Evolutionary conservation across 2,797 vertebrate species (phyloP).

Genomic region (Xiphophorus birchmanni): DNA sequence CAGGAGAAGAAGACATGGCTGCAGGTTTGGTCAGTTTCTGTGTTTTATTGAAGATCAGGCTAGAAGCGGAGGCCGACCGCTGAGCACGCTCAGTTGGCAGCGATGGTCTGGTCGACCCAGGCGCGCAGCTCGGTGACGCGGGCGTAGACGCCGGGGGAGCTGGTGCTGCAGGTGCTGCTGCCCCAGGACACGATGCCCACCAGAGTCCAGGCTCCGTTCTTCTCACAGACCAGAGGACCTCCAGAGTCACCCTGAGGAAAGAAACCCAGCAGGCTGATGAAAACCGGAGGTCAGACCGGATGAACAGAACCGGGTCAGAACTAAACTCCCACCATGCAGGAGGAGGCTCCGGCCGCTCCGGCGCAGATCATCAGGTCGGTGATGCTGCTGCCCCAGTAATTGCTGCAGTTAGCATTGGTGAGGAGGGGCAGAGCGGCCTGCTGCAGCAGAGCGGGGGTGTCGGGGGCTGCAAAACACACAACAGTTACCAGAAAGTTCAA

Average conservation of each 20-base stretch:
- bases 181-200: conserved; percentile 89
- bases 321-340: conserved; percentile 82
- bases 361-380: conserved; percentile 83
- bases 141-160: conserved; percentile 76
- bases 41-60: conserved; percentile 41
- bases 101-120: conserved; percentile 80
- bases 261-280: neutral
- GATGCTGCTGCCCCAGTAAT: conserved; percentile 82
- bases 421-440: conserved; percentile 87
- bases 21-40: neutral
- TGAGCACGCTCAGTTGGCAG: conserved; percentile 63
- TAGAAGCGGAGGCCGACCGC: neutral
- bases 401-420: conserved; percentile 77
- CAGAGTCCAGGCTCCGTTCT: conserved; percentile 80
- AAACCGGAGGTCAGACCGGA: neutral
- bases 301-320: neutral
- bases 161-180: conserved; percentile 73
- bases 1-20: neutral
- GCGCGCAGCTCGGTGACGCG: conserved; percentile 78
- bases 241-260: conserved; percentile 85
- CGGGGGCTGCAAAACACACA: conserved; percentile 61
- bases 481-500: neutral
- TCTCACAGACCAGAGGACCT: conserved; percentile 86
- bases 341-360: conserved; percentile 83
- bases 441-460: conserved; percentile 81